phyloP scores from a whole-genome alignment of 64 coral and sea anemone genomes.

The Porites lutea region DNA sequence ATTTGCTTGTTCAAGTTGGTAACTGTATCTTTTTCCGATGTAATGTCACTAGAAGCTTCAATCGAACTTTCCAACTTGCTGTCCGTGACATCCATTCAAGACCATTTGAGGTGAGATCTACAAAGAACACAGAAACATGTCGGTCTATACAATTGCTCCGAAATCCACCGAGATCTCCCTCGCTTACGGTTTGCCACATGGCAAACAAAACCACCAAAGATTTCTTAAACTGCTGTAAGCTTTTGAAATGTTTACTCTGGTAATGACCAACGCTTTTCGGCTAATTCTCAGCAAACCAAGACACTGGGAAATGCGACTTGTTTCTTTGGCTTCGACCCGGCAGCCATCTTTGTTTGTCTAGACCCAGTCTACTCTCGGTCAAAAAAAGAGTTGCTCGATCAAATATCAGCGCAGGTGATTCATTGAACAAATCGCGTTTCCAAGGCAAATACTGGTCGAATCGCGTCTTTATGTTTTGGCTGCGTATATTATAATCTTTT shows the following conservation, averaged over 20 bases:
- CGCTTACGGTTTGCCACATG: slow-evolving; percentile 5
- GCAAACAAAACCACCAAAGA: slow-evolving; percentile 30
- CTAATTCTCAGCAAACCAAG: not conserved
- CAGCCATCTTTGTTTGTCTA: slow-evolving; percentile 25
- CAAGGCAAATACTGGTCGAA: not conserved
- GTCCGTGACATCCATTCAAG: slow-evolving; percentile 12
- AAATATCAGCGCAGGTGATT: not conserved
- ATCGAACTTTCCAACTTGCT: not conserved
- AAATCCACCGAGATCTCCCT: slow-evolving; percentile 6
- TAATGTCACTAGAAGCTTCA: not conserved
- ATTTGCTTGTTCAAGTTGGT: slow-evolving; percentile 46
- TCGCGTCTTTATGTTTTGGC: slow-evolving; percentile 5
- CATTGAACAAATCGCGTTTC: slow-evolving; percentile 3
- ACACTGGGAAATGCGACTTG: not conserved
- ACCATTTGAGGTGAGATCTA: slow-evolving; percentile 27
- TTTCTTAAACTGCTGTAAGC: slow-evolving; percentile 36
- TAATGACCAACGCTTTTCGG: not conserved
- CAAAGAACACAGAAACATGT: slow-evolving; percentile 51
- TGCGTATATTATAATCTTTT: not conserved
- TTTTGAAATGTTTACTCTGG: slow-evolving; percentile 37
- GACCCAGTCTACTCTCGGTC: slow-evolving; percentile 18
- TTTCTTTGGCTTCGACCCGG: not conserved
- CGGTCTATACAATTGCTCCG: not conserved
- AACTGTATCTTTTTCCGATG: slow-evolving; percentile 11
- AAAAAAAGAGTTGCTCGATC: not conserved